A percentile compares a stretch with the other conserved stretches of the same genome.
Conservation (phyloP, 2,888 invertebrate species). For the Xestia c-nigrum region DNA sequence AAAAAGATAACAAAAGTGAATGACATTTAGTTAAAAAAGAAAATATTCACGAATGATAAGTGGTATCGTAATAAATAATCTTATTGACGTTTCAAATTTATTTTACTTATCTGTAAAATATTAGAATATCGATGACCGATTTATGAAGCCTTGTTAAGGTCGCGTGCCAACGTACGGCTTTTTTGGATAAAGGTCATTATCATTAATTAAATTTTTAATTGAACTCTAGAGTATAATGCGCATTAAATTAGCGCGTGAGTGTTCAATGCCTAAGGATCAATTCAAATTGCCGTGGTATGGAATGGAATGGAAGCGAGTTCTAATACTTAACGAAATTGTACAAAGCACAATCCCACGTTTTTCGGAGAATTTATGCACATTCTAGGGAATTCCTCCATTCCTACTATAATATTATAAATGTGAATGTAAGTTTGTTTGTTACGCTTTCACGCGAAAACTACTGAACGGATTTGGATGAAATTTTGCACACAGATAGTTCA, state of each 20-base stretch:
- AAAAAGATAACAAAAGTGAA: constrained; percentile 27
- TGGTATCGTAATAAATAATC: constrained; percentile 28
- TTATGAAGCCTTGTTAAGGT: constrained; percentile 23
- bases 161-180: constrained; percentile 19
- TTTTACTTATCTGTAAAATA: constrained; percentile 43
- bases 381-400: neutral
- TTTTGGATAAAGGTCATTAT: constrained; percentile 56
- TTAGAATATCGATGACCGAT: constrained; percentile 24
- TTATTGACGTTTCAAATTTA: constrained; percentile 30
- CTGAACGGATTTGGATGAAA: too few relatives aligned
- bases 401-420: too few relatives aligned
- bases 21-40: constrained; percentile 27
- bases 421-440: too few relatives aligned
- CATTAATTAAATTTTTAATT: constrained; percentile 52
- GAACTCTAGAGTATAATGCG: neutral
- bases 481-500: too few relatives aligned
- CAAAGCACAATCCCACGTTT: neutral
- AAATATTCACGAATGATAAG: constrained; percentile 38
- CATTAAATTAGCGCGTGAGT: neutral
- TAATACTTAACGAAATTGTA: neutral
- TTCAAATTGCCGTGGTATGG: neutral
- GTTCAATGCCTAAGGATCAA: neutral
- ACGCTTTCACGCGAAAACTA: too few relatives aligned
- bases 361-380: neutral
- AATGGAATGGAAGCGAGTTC: neutral